Evolutionary conservation across 2,888 invertebrate species (phyloP), one percentile per base, ranked within the genome.

Genomic region (Siphlonurus alternatus): DNA sequence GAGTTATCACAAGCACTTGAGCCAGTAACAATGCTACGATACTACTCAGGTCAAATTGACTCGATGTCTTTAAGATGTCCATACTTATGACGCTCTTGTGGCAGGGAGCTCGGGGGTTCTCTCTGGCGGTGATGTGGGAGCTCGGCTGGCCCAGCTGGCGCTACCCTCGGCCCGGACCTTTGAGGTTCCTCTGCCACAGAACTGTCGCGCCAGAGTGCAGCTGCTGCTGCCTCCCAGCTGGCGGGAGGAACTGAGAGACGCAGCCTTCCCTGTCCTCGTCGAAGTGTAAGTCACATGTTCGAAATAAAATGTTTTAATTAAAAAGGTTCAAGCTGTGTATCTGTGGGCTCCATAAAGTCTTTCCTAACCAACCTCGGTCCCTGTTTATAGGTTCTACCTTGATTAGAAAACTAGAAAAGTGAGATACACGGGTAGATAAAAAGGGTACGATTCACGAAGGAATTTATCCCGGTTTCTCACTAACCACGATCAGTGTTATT

Each of bases 211-310:
- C n/a, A 87, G 91, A 73, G 93, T 92, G 61, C 90, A 92, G 76
- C 78, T 96, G 67, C 78, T 91, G 63, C 78, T 94, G 71, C 96
- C 96, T 24, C 93, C 94, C 0, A 87, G 88, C 65, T 89, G 93
- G 87, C 82, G 90, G 54, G 89, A 88, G 73, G 90, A 91, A 74
- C 79, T 91, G 56, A 79, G 90, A 53, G 90, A 91, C 74, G 90
- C 91, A 59, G 90, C 90, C 64, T 91, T 90, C 77, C 91, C 92
- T 22, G 90, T 92, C 63, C 83, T 92, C 67, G 91, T 92, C 66
- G 89, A 91, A 79, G 91, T 92, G 84, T 88, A 79, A 79, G 86
- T 78, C 23, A 79, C 69, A 67, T 71, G 61, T 78, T 78, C 10
- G 20, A 15, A 15, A 10, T 59, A 18, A 19, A 59, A n/a, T 19